Evolutionary conservation across 2,888 invertebrate species (phyloP).

Genomic region (Acanthopleura granulata): DNA sequence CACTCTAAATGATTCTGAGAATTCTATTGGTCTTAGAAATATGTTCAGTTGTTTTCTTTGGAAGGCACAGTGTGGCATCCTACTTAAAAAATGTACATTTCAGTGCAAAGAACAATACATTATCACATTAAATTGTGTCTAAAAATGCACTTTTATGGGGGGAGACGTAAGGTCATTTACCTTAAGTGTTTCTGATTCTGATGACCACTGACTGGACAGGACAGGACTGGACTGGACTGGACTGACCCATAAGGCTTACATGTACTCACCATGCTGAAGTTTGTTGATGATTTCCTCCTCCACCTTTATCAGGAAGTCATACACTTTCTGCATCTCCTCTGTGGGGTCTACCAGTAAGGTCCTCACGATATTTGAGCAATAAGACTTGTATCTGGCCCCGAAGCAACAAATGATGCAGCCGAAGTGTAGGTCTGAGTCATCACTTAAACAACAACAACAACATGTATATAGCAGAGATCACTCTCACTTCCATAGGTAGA

Average conservation of each 20-base stretch:
- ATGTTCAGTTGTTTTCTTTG: too few species aligned
- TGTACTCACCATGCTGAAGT: constrained; percentile 76
- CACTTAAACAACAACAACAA: constrained; percentile 75
- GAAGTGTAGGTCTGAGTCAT: constrained; percentile 94
- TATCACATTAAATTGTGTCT: too few species aligned
- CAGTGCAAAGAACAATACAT: too few species aligned
- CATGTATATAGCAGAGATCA: too few species aligned
- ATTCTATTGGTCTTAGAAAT: too few species aligned
- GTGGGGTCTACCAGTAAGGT: constrained; percentile 96
- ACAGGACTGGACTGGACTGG: not conserved
- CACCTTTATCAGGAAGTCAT: constrained; percentile 89
- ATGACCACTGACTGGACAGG: not conserved
- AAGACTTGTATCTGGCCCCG: constrained; percentile 95
- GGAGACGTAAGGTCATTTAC: too few species aligned
- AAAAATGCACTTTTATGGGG: too few species aligned
- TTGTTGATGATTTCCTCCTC: constrained; percentile 92
- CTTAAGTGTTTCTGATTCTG: not conserved
- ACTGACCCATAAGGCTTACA: too few species aligned
- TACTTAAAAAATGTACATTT: too few species aligned
- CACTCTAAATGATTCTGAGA: too few species aligned
- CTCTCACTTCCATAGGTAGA: too few species aligned
- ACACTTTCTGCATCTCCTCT: constrained; percentile 80
- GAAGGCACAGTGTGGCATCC: too few species aligned
- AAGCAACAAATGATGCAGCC: constrained; percentile 95
- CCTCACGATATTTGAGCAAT: constrained; percentile 97